Conservation (phyloP, 2,113 vertebrate species). For the Centrocercus urophasianus region DNA sequence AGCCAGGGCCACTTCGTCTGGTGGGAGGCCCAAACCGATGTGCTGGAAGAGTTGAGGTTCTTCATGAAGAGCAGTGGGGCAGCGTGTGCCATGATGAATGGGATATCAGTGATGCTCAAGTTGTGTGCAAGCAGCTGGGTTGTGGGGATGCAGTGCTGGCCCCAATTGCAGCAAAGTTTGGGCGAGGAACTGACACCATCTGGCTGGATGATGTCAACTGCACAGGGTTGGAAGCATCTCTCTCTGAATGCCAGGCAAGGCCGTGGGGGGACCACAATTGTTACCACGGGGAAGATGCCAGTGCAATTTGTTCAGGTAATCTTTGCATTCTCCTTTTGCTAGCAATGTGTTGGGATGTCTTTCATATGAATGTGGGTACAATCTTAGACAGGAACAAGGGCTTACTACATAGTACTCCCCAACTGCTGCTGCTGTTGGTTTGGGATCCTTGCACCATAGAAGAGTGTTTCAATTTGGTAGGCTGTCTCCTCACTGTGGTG, state of each 20-base stretch:
- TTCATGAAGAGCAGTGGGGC: not conserved
- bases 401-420: not conserved
- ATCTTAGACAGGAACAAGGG: not conserved
- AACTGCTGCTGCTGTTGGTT: not conserved
- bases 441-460: not conserved
- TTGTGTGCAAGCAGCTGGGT: conserved; percentile 88
- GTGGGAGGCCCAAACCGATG: not conserved
- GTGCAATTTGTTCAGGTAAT: not conserved
- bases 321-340: not conserved
- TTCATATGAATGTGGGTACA: not conserved
- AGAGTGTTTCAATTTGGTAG: not conserved
- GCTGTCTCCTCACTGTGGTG: not conserved
- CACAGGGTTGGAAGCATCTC: not conserved
- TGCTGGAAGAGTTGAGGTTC: conserved; percentile 20
- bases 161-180: not conserved
- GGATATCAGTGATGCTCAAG: conserved; percentile 76
- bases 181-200: not conserved
- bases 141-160: conserved; percentile 75
- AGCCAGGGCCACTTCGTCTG: not conserved
- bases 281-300: not conserved
- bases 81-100: not conserved
- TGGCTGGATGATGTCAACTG: conserved; percentile 36
- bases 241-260: not conserved
- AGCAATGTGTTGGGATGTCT: accelerated
- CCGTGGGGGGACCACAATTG: not conserved